Evolutionary conservation across 1,140 invertebrate genomes (phyloP).

Genomic region (Parapsyche elsis): DNA sequence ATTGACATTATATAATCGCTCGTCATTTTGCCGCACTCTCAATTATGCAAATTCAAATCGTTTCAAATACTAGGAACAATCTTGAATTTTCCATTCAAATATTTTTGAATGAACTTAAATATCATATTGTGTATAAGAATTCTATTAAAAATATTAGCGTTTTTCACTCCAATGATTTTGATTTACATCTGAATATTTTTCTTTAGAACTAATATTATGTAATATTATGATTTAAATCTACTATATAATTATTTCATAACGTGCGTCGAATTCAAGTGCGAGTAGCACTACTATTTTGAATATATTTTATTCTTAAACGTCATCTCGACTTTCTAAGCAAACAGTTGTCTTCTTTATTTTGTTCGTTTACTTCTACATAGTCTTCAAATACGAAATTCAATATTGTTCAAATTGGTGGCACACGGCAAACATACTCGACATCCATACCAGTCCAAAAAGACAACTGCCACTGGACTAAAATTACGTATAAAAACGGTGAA

Average conservation of each 20-base stretch:
- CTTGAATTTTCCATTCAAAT: too few species aligned
- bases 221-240: background rate
- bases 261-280: background rate
- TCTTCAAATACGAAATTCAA: background rate
- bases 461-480: background rate
- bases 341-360: background rate
- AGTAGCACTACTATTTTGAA: background rate
- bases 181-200: too few species aligned
- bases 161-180: background rate
- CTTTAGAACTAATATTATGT: too few species aligned
- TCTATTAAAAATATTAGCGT: background rate
- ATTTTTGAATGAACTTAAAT: background rate
- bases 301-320: background rate
- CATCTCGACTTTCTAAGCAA: slow-evolving; percentile 21
- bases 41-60: too few species aligned
- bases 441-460: background rate
- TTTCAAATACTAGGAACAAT: too few species aligned
- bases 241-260: background rate
- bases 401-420: slow-evolving; percentile 13
- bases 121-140: background rate
- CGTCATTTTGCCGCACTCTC: too few species aligned
- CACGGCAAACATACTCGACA: slow-evolving; percentile 4
- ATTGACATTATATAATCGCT: too few species aligned
- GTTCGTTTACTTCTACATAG: background rate
- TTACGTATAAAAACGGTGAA: background rate